phyloP scores from a whole-genome alignment of 1,140 invertebrate genomes.

The Thaumatotibia leucotreta region DNA sequence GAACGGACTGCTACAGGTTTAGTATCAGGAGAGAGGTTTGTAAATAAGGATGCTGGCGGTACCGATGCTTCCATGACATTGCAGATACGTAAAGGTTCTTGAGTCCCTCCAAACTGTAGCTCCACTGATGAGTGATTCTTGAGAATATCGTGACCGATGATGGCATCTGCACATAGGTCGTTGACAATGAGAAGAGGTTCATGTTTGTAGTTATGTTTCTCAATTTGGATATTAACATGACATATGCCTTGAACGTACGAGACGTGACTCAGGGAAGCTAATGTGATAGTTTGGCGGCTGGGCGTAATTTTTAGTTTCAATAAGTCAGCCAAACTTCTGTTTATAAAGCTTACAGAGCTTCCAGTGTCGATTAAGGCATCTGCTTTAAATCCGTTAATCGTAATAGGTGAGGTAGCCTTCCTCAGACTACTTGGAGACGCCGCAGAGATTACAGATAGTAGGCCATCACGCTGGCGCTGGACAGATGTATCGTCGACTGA shows the following conservation, averaged over 20 bases:
- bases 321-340: conserved; percentile 14
- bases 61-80: conserved; percentile 23
- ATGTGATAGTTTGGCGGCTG: conserved; percentile 17
- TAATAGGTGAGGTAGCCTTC: background rate
- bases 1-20: conserved; percentile 25
- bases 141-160: conserved; percentile 27
- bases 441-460: background rate
- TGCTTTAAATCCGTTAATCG: background rate
- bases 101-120: conserved; percentile 18
- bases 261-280: conserved; percentile 14
- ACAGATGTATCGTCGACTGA: background rate
- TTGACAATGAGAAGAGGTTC: conserved; percentile 20
- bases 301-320: conserved; percentile 18
- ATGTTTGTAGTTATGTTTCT: conserved; percentile 21
- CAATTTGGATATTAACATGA: conserved; percentile 18
- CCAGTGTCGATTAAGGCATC: conserved; percentile 28
- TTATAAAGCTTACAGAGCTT: conserved; percentile 25
- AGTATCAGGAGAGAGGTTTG: conserved; percentile 14
- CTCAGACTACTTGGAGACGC: background rate
- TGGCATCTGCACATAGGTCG: conserved; percentile 27
- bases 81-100: conserved; percentile 21
- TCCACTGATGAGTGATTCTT: conserved; percentile 17
- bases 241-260: conserved; percentile 1
- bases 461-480: too few species aligned
- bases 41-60: conserved; percentile 21